These are phyloP conservation scores for Thereva nobilitata DNA, from an alignment of 2,888 invertebrate species.

Conservation along the genomic window DNA sequence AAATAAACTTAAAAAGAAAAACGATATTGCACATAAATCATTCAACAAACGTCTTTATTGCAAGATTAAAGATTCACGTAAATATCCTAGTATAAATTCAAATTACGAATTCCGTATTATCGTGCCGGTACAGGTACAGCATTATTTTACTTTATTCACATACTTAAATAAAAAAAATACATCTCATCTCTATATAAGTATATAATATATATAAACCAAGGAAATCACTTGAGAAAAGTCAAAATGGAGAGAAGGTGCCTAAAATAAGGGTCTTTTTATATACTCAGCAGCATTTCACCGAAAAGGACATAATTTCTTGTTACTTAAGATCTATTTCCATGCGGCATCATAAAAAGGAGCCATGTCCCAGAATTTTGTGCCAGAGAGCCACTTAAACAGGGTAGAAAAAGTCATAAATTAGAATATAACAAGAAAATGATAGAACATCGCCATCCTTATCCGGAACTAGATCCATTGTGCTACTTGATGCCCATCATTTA, in stretches of 20 bases:
- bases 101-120: no score
- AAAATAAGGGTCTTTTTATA: conserved; percentile 28
- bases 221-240: neutral
- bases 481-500: conserved; percentile 40
- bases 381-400: conserved; percentile 31
- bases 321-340: conserved; percentile 35
- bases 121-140: no score
- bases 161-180: neutral
- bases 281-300: conserved; percentile 27
- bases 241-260: conserved; percentile 18
- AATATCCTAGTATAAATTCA: no score
- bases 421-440: conserved; percentile 40
- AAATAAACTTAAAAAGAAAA: no score
- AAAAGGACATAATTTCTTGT: conserved; percentile 24
- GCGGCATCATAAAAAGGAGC: conserved; percentile 33
- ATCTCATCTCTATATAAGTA: no score
- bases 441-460: conserved; percentile 33
- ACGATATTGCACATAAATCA: no score
- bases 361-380: conserved; percentile 32
- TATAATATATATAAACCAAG: neutral
- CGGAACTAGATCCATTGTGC: conserved; percentile 34
- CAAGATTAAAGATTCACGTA: no score
- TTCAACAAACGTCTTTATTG: no score
- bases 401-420: conserved; percentile 38
- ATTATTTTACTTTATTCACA: neutral